Base-by-base conservation (phyloP, 2,797 vertebrate species). In the Aeoliscus strigatus region DNA sequence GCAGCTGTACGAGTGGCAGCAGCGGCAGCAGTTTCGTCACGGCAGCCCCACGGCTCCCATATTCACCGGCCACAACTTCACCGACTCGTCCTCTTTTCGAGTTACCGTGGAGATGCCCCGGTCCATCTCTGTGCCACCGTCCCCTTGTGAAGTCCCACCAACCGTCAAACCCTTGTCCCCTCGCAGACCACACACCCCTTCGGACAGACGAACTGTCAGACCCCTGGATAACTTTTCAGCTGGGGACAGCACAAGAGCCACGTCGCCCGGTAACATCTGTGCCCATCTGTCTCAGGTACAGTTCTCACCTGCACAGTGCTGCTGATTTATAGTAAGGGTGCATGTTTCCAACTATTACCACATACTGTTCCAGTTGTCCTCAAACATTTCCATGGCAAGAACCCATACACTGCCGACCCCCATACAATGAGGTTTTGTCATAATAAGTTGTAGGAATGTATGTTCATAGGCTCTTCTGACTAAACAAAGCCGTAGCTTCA, bases 1-100 rank as follows among this genome's bases (percentile, higher is more conserved):
- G 96, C 96, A 96, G 84, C 89, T 98, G 0, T 99, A 97, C 0
- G 96, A 99, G 78, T 98, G 96, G 96, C 96, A 98, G 77, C 96
- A 99, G 82, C 84, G 96, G 28, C 96, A 96, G 77, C 94, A 96
- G 57, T 99, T 96, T 76, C 94, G 94, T 16, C 95, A 97, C 0
- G 96, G 96, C 60, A 97, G 94, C 78, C 93, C 96, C 52, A 95
- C 94, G 0, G 94, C 91, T 0, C 91, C 94, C 0, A 61, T 92
- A 51, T 91, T 91, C 51, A 48, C 81, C 0, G 81, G 89, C 6
- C 87, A 91, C 0, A 93, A 94, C 71, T 89, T 91, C 56, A 62
- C 88, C 0, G 93, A 96, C 73, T 83, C 89, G 1, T 81, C 87
- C 2, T 88, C 92, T 51, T 93, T 92, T 52, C 89, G 90, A 72